Evolutionary conservation across 2,113 vertebrate genomes (phyloP), one percentile per base, ranked within the genome.

Genomic region (Thamnophis sirtalis): DNA sequence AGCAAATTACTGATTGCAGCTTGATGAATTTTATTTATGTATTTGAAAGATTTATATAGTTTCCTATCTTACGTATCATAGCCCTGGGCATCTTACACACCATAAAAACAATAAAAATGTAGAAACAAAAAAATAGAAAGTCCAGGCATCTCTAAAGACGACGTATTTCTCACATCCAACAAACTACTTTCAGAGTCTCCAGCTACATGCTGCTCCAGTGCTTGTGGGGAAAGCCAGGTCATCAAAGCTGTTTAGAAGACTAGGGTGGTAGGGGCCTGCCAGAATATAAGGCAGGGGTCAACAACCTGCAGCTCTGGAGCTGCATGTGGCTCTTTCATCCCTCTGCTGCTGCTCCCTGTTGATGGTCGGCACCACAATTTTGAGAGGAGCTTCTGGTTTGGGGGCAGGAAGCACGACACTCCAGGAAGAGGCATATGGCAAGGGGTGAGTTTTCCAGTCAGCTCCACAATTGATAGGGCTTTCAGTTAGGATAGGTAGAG

Each of bases 1-100:
- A 94, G 94, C 93, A 96, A 94, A 96, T 96, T 96, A 95, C 95
- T 96, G 95, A 95, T 95, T 96, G 94, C 94, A 95, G 95, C 93
- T 94, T 96, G 96, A 96, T 96, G 95, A 96, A 97, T 43, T 80
- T 80, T 43, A 80, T 21, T 43, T 80, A 80, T 9, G 33, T 19
- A 80, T 80, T 80, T 80, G 17, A 80, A 80, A 80, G 73, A 80
- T 43, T 38, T 43, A 80, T 80, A 80, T 38, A 80, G 19, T 17
- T 80, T 3, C 7, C 73, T 33, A 80, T 43, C 33, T 80, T 43
- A 80, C 43, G 3, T 43, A 80, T 80, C 68, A 80, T 38, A 38
- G 8, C 73, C 7, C 17, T 43, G 33, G 73, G 17, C 33, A 80
- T 33, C 68, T 80, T 38, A 21, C 68, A 38, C 43, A 80, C 33